phyloP scores from a whole-genome alignment of 2,888 invertebrate genomes.

The Brachypalpus laphriformis region DNA sequence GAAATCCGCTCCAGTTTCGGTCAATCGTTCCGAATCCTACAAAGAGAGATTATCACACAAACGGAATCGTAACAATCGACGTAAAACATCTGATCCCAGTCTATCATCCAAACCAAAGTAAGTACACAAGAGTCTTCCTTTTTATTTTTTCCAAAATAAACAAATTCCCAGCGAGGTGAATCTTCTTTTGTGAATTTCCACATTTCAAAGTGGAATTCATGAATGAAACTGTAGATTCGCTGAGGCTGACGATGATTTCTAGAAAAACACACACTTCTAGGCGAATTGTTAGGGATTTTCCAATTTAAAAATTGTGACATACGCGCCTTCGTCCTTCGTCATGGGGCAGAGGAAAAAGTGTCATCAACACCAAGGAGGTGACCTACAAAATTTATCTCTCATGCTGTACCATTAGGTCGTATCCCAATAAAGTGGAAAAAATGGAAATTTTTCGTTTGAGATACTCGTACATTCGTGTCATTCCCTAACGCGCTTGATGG shows the following conservation, averaged over 20 bases:
- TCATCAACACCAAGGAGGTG: background rate
- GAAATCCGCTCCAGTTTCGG: slow-evolving; percentile 83
- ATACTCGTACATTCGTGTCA: no score
- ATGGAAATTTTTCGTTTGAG: background rate
- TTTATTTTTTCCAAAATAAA: background rate
- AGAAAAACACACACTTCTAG: background rate
- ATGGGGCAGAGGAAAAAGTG: background rate
- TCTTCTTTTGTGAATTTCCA: no score
- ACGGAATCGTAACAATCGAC: slow-evolving; percentile 87
- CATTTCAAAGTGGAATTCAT: no score
- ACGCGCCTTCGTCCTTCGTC: background rate
- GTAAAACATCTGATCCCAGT: slow-evolving; percentile 92
- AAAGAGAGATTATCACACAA: slow-evolving; percentile 87
- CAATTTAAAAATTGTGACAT: background rate
- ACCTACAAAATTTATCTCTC: slow-evolving; percentile 17
- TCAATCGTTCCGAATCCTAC: slow-evolving; percentile 89
- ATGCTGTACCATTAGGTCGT: background rate
- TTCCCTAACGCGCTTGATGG: slow-evolving; percentile 8
- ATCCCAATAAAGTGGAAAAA: background rate
- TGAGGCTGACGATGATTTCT: no score
- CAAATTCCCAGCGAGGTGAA: background rate
- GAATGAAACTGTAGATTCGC: no score
- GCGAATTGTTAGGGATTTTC: background rate
- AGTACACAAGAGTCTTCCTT: slow-evolving; percentile 79
- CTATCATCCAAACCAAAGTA: slow-evolving; percentile 87